phyloP scores from a whole-genome alignment of 2,113 vertebrate genomes.

The Cisticola juncidis region DNA sequence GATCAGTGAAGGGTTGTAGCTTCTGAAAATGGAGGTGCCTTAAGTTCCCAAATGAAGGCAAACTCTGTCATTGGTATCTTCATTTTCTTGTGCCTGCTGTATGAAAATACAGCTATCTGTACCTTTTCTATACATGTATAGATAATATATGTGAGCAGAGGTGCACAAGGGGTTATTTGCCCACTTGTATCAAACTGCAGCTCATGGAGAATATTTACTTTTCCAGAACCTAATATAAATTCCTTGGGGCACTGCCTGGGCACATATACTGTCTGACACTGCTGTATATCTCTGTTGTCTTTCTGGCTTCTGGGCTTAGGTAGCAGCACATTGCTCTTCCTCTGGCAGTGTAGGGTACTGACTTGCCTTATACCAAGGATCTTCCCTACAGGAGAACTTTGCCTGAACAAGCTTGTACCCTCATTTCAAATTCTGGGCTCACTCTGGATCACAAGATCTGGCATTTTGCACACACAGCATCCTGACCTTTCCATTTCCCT shows the following conservation, averaged over 20 bases:
- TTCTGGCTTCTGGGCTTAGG: not conserved
- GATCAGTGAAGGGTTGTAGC: not conserved
- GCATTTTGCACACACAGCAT: not conserved
- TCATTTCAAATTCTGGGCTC: not conserved
- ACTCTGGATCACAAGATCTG: accelerated
- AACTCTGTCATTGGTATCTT: not conserved
- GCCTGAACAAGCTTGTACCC: not conserved
- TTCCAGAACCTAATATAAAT: not conserved
- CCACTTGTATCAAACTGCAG: not conserved
- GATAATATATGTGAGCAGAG: not conserved
- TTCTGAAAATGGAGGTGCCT: not conserved
- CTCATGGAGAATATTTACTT: not conserved
- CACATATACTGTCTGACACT: not conserved
- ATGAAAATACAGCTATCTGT: not conserved
- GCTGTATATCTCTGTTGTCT: not conserved
- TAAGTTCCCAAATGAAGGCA: not conserved
- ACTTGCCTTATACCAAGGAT: not conserved
- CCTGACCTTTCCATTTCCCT: not conserved
- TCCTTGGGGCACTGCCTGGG: not conserved
- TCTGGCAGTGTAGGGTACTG: not conserved
- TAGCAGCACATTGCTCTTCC: not conserved
- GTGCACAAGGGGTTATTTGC: not conserved
- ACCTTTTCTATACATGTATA: not conserved
- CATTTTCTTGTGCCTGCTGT: not conserved
- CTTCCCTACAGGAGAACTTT: not conserved